A percentile compares a stretch with the other conserved stretches of the same genome.
Conservation (phyloP, 2,797 vertebrate species). For the Darevskia mixta region DNA sequence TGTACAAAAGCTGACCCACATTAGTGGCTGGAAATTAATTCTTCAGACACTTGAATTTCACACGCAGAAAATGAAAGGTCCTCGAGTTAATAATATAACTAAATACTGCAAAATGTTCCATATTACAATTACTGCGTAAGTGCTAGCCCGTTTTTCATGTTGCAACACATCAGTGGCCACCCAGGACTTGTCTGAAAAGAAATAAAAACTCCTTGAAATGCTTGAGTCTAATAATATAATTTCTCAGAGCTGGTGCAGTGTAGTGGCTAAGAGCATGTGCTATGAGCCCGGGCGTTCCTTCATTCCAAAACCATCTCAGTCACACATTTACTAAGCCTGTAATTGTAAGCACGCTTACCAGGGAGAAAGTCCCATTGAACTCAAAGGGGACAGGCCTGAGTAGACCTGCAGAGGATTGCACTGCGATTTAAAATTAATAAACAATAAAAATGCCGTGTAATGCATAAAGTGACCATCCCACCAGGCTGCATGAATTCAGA, state of each 20-base stretch:
- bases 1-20: not conserved
- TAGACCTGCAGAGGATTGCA: not conserved
- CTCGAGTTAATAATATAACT: slow-evolving; percentile 13
- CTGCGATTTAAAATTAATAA: not conserved
- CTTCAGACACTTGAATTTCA: slow-evolving; percentile 11
- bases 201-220: slow-evolving; percentile 1
- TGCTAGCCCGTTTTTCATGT: slow-evolving; percentile 1
- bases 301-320: not conserved
- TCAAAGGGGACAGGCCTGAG: not conserved
- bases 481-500: not conserved
- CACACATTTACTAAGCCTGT: not conserved
- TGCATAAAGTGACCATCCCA: not conserved
- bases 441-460: too few relatives aligned
- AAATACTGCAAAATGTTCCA: slow-evolving; percentile 6
- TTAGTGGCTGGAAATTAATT: not conserved
- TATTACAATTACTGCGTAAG: not conserved
- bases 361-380: not conserved
- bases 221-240: not conserved
- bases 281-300: not conserved
- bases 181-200: slow-evolving; percentile 6
- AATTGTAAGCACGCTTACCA: not conserved
- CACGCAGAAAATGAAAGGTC: slow-evolving; percentile 12
- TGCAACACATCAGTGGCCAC: slow-evolving; percentile 6
- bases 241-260: not conserved
- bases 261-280: not conserved